Percentiles rank a stretch among this genome's conserved stretches.
Conservation (phyloP, 2,113 vertebrate species). For the Lasiurus borealis region DNA sequence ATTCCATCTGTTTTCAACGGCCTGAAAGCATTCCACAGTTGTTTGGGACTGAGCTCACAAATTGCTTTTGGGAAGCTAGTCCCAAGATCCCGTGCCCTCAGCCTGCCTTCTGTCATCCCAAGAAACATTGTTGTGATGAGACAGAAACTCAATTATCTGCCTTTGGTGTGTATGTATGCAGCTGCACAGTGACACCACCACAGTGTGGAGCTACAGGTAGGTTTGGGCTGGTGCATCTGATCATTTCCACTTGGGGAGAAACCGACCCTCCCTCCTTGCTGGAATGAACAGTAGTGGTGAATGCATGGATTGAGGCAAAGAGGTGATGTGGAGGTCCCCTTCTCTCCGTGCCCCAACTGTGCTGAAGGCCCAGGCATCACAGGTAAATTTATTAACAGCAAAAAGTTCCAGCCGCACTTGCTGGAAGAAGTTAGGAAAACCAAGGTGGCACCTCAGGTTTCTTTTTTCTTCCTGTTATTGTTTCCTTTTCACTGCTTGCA, state of each 20-base stretch:
- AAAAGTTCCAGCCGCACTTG: neutral
- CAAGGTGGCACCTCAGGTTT: neutral
- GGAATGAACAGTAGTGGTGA: neutral
- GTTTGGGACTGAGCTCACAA: neutral
- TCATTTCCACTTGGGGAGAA: neutral
- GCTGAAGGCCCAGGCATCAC: neutral
- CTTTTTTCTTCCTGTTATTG: neutral
- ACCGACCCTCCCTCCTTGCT: neutral
- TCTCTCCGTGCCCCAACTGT: neutral
- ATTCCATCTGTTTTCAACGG: conserved; percentile 30
- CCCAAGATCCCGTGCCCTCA: neutral
- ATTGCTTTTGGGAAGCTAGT: conserved; percentile 53
- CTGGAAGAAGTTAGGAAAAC: conserved; percentile 6
- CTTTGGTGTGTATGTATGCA: neutral
- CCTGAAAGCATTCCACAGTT: conserved; percentile 39
- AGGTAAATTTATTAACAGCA: neutral
- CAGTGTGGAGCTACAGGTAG: neutral
- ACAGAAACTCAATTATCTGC: neutral
- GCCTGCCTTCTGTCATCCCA: neutral
- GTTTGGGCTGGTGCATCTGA: neutral
- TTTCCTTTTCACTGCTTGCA: neutral
- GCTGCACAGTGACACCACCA: neutral
- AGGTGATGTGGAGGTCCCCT: neutral
- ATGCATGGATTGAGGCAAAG: neutral
- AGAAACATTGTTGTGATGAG: neutral